These are phyloP conservation scores for Campopleginae sp. DNA, from an alignment of 2,888 invertebrate species.

Conservation along the genomic window DNA sequence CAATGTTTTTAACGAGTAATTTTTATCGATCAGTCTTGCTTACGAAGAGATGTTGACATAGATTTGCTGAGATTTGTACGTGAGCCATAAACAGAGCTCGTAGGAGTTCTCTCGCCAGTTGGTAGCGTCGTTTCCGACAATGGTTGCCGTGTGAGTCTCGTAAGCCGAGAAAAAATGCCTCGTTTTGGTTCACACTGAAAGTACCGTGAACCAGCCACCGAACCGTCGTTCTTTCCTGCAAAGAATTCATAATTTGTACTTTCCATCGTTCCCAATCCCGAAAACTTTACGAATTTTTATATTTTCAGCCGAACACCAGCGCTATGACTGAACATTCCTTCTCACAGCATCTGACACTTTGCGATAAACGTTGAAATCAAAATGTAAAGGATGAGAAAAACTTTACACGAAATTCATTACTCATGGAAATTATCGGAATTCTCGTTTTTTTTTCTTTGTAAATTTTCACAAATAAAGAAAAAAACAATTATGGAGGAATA, in stretches of 20 bases:
- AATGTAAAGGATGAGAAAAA: not conserved
- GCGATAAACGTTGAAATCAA: too few relatives aligned
- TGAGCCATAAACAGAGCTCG: conserved; percentile 84
- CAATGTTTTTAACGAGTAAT: conserved; percentile 20
- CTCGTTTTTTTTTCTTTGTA: not conserved
- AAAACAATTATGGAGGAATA: not conserved
- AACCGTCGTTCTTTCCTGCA: conserved; percentile 98
- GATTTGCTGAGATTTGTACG: conserved; percentile 83
- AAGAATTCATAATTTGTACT: conserved; percentile 65
- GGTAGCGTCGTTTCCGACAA: conserved; percentile 85
- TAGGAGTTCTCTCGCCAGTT: conserved; percentile 73
- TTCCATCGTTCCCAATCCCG: not conserved
- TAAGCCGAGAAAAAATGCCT: conserved; percentile 97
- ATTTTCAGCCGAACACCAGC: not conserved
- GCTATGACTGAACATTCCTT: not conserved
- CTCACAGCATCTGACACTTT: too few relatives aligned
- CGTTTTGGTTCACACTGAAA: conserved; percentile 97
- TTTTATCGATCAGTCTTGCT: conserved; percentile 73
- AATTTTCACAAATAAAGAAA: too few relatives aligned
- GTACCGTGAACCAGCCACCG: conserved; percentile 95
- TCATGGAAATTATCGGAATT: conserved; percentile 6
- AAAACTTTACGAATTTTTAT: not conserved
- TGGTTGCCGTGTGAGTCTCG: conserved; percentile 92
- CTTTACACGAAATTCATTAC: not conserved
- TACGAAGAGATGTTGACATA: conserved; percentile 82